These are phyloP conservation scores for Odobenus rosmarus DNA, from an alignment of 2,113 vertebrate species.

Conservation along the genomic window DNA sequence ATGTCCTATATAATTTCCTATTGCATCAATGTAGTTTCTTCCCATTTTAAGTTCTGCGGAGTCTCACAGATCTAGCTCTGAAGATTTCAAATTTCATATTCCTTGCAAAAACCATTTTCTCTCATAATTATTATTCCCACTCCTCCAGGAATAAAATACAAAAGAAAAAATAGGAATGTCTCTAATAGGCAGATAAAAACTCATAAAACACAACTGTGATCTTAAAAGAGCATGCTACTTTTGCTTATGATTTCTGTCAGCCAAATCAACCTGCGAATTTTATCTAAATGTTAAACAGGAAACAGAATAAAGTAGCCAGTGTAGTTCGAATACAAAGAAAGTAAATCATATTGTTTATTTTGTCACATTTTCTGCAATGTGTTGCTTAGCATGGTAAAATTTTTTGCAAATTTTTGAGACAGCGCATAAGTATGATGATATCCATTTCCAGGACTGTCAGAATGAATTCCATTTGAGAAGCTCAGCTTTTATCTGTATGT, in stretches of 20 bases:
- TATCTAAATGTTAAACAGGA: slow-evolving; percentile 55
- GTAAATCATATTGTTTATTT: slow-evolving; percentile 27
- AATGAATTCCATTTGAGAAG: slow-evolving; percentile 22
- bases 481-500: not conserved
- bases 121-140: not conserved
- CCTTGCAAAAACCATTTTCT: slow-evolving; percentile 44
- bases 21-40: not conserved
- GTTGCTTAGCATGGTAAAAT: not conserved
- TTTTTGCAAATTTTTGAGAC: slow-evolving; percentile 23
- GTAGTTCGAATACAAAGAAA: slow-evolving; percentile 30
- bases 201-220: not conserved
- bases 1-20: slow-evolving; percentile 1
- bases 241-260: slow-evolving; percentile 38
- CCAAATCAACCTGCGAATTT: slow-evolving; percentile 48
- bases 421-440: not conserved
- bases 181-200: slow-evolving; percentile 47
- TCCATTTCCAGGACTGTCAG: not conserved
- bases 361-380: slow-evolving; percentile 48
- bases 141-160: not conserved
- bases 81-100: slow-evolving; percentile 38
- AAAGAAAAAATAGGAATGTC: not conserved
- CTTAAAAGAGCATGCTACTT: not conserved
- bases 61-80: not conserved
- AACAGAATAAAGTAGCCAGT: slow-evolving; percentile 7
- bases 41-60: not conserved